phyloP scores from a whole-genome alignment of 23 tunicate genomes.

The Halocynthia aurantium region DNA sequence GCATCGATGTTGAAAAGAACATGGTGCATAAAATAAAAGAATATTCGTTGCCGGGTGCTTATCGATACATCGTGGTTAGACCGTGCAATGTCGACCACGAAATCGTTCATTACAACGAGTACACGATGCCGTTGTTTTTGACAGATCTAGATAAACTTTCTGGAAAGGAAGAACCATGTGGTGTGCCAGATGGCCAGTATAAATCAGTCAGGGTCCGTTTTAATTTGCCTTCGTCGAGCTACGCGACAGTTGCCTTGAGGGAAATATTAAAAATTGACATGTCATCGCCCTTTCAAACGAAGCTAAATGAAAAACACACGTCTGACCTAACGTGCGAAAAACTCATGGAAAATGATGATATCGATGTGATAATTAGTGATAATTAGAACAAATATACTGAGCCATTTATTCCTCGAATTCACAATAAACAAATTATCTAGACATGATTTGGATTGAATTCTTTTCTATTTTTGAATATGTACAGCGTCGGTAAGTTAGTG shows the following conservation, averaged over 20 bases:
- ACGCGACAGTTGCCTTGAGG: slow-evolving; percentile 82
- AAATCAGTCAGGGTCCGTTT: slow-evolving; percentile 32
- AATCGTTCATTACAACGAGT: slow-evolving; percentile 42
- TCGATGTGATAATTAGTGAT: too few species aligned
- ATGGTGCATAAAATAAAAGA: slow-evolving; percentile 63
- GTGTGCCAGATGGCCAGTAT: slow-evolving; percentile 44
- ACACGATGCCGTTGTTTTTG: slow-evolving; percentile 27
- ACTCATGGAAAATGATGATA: too few species aligned
- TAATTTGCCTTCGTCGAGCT: slow-evolving; percentile 47
- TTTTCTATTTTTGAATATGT: too few species aligned
- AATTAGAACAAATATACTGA: too few species aligned
- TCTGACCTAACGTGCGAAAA: too few species aligned
- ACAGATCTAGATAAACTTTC: slow-evolving; percentile 45
- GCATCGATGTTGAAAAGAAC: slow-evolving; percentile 19
- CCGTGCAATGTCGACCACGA: slow-evolving; percentile 42
- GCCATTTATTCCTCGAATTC: too few species aligned
- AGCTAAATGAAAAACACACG: slow-evolving; percentile 42
- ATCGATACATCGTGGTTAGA: slow-evolving; percentile 38
- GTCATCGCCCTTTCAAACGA: slow-evolving; percentile 31
- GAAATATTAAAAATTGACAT: slow-evolving; percentile 65
- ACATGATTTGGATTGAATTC: too few species aligned
- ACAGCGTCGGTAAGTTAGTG: too few species aligned
- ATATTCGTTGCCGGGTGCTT: slow-evolving; percentile 64
- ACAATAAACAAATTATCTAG: too few species aligned
- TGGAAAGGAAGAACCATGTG: slow-evolving; percentile 1